Evolutionary conservation across 2,888 invertebrate genomes (phyloP).

Genomic region (Drosophila birchii): DNA sequence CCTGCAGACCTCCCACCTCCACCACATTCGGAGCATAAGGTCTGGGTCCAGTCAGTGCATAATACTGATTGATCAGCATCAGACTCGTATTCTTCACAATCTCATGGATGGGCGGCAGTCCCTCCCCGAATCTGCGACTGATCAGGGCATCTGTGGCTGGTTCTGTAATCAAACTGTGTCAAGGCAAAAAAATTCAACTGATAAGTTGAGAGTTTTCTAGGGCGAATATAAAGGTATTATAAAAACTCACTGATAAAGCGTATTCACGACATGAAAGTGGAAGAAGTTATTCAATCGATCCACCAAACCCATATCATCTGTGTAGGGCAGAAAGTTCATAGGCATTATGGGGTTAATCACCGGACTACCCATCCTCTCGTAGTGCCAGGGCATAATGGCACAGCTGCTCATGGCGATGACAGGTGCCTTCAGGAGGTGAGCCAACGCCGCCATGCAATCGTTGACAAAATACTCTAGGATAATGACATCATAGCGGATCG

Average conservation of each 20-base stretch:
- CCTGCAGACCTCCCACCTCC: conserved; percentile 86
- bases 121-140: conserved; percentile 83
- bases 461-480: conserved; percentile 89
- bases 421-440: conserved; percentile 87
- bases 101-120: conserved; percentile 84
- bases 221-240: not conserved
- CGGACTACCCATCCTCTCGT: conserved; percentile 86
- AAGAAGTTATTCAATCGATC: conserved; percentile 85
- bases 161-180: conserved; percentile 74
- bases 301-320: conserved; percentile 83
- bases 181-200: not conserved
- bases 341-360: conserved; percentile 86
- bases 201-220: not conserved
- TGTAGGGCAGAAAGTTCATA: conserved; percentile 85
- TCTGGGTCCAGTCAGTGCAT: conserved; percentile 85
- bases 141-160: conserved; percentile 83
- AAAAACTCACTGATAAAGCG: conserved; percentile 67
- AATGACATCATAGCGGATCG: conserved; percentile 87
- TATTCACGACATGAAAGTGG: conserved; percentile 60
- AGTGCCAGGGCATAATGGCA: conserved; percentile 87
- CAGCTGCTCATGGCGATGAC: conserved; percentile 87
- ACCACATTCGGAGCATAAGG: conserved; percentile 85
- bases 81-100: conserved; percentile 82
- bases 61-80: conserved; percentile 86
- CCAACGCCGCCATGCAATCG: conserved; percentile 88